A percentile compares a stretch with the other conserved stretches of the same genome.
Conservation (phyloP, 2,113 vertebrate species). For the Vulpes ferrilata region DNA sequence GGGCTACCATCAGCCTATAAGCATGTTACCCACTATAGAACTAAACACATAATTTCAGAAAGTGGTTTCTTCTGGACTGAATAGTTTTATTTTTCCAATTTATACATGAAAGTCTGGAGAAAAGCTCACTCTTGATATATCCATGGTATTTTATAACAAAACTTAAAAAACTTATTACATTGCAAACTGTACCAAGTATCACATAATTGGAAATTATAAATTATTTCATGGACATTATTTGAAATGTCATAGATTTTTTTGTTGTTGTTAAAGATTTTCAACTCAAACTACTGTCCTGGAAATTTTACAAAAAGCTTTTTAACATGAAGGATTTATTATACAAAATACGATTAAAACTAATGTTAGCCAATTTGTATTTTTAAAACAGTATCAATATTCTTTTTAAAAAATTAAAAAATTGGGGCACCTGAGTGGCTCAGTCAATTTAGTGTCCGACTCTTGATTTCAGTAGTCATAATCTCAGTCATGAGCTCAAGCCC, state of each 20-base stretch:
- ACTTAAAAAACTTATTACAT: background rate
- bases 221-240: background rate
- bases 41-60: background rate
- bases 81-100: constrained; percentile 29
- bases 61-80: background rate
- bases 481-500: background rate
- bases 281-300: background rate
- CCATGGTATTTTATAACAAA: constrained; percentile 10
- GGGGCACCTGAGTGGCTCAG: background rate
- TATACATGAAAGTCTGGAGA: background rate
- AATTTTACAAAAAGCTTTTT: constrained; percentile 4
- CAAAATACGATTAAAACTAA: constrained; percentile 5
- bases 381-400: background rate
- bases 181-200: background rate
- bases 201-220: constrained; percentile 1
- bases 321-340: background rate
- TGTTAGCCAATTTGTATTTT: background rate
- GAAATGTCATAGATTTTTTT: background rate
- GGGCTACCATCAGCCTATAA: background rate
- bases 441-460: background rate
- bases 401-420: background rate
- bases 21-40: background rate
- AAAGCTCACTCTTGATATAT: background rate
- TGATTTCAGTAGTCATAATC: background rate
- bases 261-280: background rate